Base-by-base conservation (phyloP, 2,797 vertebrate genomes). In the Lycodopsis pacificus region DNA sequence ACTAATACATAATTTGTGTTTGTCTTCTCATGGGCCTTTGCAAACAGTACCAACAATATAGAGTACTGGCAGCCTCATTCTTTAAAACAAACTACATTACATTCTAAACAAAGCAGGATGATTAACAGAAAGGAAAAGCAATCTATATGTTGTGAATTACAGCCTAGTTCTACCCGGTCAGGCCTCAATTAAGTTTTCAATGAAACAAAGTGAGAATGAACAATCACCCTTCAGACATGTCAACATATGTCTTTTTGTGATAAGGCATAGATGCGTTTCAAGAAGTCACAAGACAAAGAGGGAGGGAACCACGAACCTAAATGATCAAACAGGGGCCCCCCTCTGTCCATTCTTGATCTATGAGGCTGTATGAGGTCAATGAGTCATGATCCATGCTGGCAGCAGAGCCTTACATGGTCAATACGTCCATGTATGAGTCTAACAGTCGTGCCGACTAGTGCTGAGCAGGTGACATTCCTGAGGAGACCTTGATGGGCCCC, bases 401-500 rank as follows among this genome's bases (percentile, higher is more conserved):
- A 80, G 64, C 77, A 68, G 36, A 73, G 82, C 81, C 85, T 67
- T 85, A 72, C 65, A 87, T 64, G 81, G 87, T 80, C 79, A 72
- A 27, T 36, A 48, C 20, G 62, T 72, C 62, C 73, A 59, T 83
- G 58, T 63, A 59, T 14, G 30, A 20, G 27, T 81, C 67, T 14
- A 25, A 54, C 22, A 66, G 77, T 81, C 84, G 77, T 32, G 51
- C 63, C 73, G 36, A 85, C 83, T 71, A n/a, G 71, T 49, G 58
- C 27, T 13, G 11, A 88, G 75, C 84, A 86, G 88, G 79, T 86
- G 88, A 65, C 83, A 93, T 93, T 90, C 87, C 84, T 63, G 72
- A 77, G 62, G 65, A 87, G 81, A 71, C 85, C 81, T 77, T 65
- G 81, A 90, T 81, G 85, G 85, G 83, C 66, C 27, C 27, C 27